A percentile compares a stretch with the other conserved stretches of the same genome.
Evolutionary conservation across 2,888 invertebrate species (phyloP).

Genomic region (Chymomyza amoena): DNA sequence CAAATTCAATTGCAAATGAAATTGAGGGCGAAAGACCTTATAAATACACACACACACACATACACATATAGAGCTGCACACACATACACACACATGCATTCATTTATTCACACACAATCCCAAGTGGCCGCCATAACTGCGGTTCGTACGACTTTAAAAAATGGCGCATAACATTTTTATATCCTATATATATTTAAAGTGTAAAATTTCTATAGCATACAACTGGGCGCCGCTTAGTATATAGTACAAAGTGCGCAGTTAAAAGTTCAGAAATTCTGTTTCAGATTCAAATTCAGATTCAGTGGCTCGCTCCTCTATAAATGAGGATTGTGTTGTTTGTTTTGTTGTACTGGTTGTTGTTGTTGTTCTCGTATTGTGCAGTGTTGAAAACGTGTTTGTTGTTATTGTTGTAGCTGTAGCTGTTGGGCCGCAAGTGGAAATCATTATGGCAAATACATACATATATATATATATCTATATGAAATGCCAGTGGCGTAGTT

Average conservation of each 20-base stretch:
- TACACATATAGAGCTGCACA: constrained; percentile 14
- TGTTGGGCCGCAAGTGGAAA: constrained; percentile 27
- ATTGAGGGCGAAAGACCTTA: constrained; percentile 65
- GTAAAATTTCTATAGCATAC: constrained; percentile 39
- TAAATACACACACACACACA: constrained; percentile 38
- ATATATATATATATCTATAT: too few species aligned
- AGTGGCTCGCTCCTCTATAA: too few species aligned
- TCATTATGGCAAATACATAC: too few species aligned
- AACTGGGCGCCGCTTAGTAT: constrained; percentile 40
- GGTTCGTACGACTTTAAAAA: background rate
- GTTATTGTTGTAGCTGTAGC: background rate
- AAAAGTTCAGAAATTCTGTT: background rate
- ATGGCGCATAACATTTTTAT: background rate
- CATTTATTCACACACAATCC: background rate
- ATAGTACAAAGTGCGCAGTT: background rate
- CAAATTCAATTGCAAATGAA: constrained; percentile 75
- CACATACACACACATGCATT: constrained; percentile 9
- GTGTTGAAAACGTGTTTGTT: too few species aligned
- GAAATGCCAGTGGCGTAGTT: too few species aligned
- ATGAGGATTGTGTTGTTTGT: constrained; percentile 6
- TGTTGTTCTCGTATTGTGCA: background rate
- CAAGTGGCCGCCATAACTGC: background rate
- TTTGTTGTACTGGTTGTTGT: constrained; percentile 13
- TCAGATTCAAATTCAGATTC: background rate
- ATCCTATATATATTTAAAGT: background rate